Evolutionary conservation across 2,113 vertebrate species (phyloP).

Genomic region (Chaetops frenatus): DNA sequence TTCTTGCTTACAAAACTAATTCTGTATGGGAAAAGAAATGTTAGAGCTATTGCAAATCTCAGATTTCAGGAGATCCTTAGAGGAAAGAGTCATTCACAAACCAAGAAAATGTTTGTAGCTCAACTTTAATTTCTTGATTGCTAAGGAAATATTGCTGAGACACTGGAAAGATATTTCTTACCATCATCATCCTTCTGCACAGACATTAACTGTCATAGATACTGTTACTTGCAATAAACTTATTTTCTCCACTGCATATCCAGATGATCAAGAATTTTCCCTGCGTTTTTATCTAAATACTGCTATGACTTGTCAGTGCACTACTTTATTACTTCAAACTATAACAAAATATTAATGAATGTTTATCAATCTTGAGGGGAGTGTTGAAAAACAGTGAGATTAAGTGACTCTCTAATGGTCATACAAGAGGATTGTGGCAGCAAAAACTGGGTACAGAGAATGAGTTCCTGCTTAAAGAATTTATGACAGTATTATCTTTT

Average conservation of each 20-base stretch:
- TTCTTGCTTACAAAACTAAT: conserved; percentile 19
- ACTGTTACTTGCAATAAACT: conserved; percentile 1
- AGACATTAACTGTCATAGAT: neutral
- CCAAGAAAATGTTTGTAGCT: neutral
- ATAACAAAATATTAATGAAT: neutral
- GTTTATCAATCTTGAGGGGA: neutral
- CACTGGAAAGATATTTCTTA: neutral
- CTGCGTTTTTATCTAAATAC: neutral
- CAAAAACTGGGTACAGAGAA: neutral
- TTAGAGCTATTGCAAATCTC: neutral
- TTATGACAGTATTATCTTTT: neutral
- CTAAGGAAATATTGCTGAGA: neutral
- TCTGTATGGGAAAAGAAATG: neutral
- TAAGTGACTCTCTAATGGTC: neutral
- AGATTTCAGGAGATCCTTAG: conserved; percentile 9
- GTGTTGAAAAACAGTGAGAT: neutral
- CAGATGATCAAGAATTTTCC: neutral
- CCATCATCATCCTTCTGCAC: neutral
- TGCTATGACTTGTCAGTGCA: neutral
- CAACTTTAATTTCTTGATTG: conserved; percentile 33
- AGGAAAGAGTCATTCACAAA: neutral
- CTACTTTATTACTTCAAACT: neutral
- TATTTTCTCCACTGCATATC: neutral
- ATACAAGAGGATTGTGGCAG: neutral
- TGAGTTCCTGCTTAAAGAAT: neutral